These are phyloP conservation scores for Stegodyphus mimosarum DNA, from an alignment of 1,140 invertebrate genomes.

Conservation along the genomic window DNA sequence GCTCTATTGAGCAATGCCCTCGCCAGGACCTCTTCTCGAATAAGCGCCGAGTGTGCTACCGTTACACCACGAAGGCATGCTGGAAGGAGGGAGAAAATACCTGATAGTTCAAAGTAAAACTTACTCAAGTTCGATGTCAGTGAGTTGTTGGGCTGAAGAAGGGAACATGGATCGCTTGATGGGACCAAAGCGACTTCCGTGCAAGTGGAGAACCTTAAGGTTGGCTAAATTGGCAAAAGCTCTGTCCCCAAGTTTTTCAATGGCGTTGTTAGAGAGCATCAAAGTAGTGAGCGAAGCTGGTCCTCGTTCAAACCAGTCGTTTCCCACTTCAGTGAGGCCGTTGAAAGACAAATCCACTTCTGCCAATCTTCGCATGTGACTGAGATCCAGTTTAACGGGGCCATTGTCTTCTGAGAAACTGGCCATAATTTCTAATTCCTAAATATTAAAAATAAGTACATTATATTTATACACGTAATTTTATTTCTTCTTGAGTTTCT, in stretches of 20 bases:
- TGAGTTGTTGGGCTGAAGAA: neutral
- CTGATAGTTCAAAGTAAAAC: neutral
- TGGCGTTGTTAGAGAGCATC: conserved; percentile 19
- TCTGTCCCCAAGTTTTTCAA: conserved; percentile 3
- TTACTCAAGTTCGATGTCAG: conserved; percentile 20
- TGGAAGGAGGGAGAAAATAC: no score
- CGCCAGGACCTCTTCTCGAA: no score
- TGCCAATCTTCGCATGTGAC: neutral
- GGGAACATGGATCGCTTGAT: conserved; percentile 31
- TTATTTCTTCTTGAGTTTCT: no score
- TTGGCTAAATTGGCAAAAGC: conserved; percentile 16
- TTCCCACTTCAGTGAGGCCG: neutral
- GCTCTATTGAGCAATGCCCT: no score
- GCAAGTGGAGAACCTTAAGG: neutral
- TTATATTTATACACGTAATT: no score
- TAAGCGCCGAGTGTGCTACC: no score
- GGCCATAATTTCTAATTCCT: conserved; percentile 12
- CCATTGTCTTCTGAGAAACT: conserved; percentile 8
- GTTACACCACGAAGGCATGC: no score
- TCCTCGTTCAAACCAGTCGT: conserved; percentile 14
- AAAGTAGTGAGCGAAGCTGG: neutral
- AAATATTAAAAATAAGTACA: neutral
- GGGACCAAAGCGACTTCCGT: conserved; percentile 17
- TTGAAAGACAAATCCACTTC: conserved; percentile 20
- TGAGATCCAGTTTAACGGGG: neutral